Base-by-base conservation (phyloP, 2,888 invertebrate genomes). In the Ennomos quercinarius region DNA sequence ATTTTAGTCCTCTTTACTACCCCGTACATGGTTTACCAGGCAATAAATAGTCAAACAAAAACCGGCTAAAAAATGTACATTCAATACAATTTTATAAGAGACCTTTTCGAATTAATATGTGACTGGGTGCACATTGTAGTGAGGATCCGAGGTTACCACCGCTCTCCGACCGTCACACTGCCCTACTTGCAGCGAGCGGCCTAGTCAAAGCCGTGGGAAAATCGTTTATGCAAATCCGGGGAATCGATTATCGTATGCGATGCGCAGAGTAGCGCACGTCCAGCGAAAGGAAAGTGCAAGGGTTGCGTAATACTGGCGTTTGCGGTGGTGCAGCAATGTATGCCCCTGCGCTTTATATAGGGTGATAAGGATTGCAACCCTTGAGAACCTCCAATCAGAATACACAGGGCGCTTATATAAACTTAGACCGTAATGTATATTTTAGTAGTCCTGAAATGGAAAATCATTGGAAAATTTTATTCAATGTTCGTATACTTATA, bases 141-240 rank as follows among this genome's bases (percentile, higher is more conserved):
- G 67, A 71, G 70, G 76, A 84, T 82, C 87, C 90, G 88, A 86
- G 80, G 73, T 73, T 74, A 78, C 76, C 83, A 86, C 86, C 89
- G 77, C 74, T 89, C 87, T 84, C 83, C 72, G 72, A 63, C 83
- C 84, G 80, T 84, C 87, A 83, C 81, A 80, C 70, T 80, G 60
- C 80, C 84, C 86, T 75, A 86, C 78, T 80, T 89, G 73, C 74
- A 78, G 86, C 81, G 86, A 87, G 78, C 83, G 87, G 66, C 51
- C 43, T 48, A 48, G 10, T 49, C 47, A 1, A 56, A 84, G 82
- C 75, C 89, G 91, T 89, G 91, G 88, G 91, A 91, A 88, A 80
- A 84, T 77, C 82, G 82, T 83, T 89, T 86, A 89, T 86, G 87
- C 80, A 84, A 87, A 89, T 88, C 83, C 78, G 79, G 80, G 85